phyloP scores from a whole-genome alignment of 2,797 vertebrate species.

The Muscicapa comitata region DNA sequence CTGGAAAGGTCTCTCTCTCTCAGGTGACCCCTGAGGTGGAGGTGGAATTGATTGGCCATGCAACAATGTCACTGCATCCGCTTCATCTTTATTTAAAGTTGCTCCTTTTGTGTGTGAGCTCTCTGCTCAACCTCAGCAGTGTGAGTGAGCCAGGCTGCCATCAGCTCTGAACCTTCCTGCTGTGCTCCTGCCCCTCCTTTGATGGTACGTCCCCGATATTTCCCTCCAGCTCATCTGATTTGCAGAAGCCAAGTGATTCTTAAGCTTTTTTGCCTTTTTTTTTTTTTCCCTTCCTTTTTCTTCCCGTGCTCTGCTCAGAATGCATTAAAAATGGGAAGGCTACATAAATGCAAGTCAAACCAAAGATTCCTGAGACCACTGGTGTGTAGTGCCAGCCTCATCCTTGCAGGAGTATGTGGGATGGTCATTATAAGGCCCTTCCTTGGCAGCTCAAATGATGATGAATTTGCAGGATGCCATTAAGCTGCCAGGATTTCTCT shows the following conservation, averaged over 20 bases:
- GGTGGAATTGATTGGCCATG: neutral
- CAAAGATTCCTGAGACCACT: neutral
- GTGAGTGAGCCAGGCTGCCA: neutral
- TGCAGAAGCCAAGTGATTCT: slow-evolving; percentile 4
- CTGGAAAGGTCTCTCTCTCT: neutral
- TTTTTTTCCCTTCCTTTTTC: neutral
- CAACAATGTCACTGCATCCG: neutral
- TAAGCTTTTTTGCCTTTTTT: neutral
- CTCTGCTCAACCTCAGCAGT: neutral
- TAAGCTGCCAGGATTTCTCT: slow-evolving; percentile 14
- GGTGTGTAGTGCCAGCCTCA: neutral
- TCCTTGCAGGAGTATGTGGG: neutral
- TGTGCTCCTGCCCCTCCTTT: slow-evolving; percentile 20
- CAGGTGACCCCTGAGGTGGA: slow-evolving; percentile 17
- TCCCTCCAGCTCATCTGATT: neutral
- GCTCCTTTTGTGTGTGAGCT: slow-evolving; percentile 7
- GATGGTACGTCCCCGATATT: neutral
- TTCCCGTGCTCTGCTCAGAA: neutral
- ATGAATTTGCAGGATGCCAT: slow-evolving; percentile 24
- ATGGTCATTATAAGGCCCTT: neutral
- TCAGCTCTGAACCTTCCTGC: neutral
- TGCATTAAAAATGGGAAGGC: neutral
- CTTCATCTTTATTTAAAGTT: slow-evolving; percentile 60
- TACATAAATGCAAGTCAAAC: neutral
- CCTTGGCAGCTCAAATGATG: neutral